These are phyloP conservation scores for Drosophila watanabei DNA, from an alignment of 1,140 invertebrate genomes.

Conservation along the genomic window DNA sequence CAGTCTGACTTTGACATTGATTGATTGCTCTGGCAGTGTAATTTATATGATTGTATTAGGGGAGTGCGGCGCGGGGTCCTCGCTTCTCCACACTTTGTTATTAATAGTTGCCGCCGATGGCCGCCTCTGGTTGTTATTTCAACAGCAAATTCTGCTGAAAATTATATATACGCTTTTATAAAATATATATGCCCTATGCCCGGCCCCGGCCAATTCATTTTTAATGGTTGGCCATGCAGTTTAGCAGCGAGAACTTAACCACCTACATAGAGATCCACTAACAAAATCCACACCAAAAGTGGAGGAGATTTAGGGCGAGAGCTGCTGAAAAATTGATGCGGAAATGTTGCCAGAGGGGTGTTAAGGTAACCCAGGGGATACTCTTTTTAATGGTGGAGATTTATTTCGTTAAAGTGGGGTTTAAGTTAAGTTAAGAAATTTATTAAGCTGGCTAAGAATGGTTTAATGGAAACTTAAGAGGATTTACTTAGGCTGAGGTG, in stretches of 20 bases:
- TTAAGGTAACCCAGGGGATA: slow-evolving; percentile 6
- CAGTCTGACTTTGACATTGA: slow-evolving; percentile 79
- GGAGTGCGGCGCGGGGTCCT: slow-evolving; percentile 19
- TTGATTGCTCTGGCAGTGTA: slow-evolving; percentile 77
- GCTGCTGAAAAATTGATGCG: slow-evolving; percentile 47
- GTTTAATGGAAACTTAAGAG: not conserved
- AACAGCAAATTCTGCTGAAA: slow-evolving; percentile 66
- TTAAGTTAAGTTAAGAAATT: slow-evolving; percentile 1
- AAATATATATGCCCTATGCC: slow-evolving; percentile 59
- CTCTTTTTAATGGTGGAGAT: slow-evolving; percentile 15
- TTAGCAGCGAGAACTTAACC: slow-evolving; percentile 11
- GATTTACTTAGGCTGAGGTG: not conserved
- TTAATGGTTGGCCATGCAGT: slow-evolving; percentile 66
- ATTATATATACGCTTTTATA: slow-evolving; percentile 62
- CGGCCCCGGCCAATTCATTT: slow-evolving; percentile 65
- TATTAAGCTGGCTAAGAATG: not conserved
- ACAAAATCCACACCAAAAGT: slow-evolving; percentile 38
- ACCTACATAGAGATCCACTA: slow-evolving; percentile 35
- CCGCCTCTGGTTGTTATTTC: slow-evolving; percentile 72
- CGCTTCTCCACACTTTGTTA: slow-evolving; percentile 50
- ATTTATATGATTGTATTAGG: slow-evolving; percentile 83
- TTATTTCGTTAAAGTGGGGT: slow-evolving; percentile 1
- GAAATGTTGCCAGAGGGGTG: not conserved
- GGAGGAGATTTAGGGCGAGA: slow-evolving; percentile 17
- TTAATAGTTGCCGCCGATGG: slow-evolving; percentile 66